These are phyloP conservation scores for Myodes glareolus DNA, from an alignment of 2,113 vertebrate genomes.

Conservation along the genomic window DNA sequence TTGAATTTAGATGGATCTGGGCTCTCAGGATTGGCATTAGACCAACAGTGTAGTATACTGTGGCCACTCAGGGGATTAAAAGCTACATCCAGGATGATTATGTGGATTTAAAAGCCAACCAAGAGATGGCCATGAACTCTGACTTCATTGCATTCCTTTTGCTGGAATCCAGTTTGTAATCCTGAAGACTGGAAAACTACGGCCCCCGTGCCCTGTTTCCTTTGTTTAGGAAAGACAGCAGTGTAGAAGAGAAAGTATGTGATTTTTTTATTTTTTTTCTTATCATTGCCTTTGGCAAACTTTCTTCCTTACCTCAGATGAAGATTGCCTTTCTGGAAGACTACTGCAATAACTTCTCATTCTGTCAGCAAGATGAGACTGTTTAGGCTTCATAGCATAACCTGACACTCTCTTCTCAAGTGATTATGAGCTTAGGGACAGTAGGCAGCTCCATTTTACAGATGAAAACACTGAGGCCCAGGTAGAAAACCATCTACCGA, in stretches of 20 bases:
- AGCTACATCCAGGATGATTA: neutral
- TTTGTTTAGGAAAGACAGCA: neutral
- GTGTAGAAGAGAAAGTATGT: neutral
- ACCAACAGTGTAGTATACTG: neutral
- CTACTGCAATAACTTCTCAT: neutral
- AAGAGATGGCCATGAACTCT: neutral
- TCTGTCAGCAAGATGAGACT: neutral
- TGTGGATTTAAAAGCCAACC: conserved; percentile 54
- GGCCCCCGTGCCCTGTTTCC: neutral
- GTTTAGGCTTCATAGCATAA: neutral
- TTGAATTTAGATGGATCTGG: neutral
- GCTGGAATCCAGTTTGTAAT: conserved; percentile 10
- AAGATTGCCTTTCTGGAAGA: neutral
- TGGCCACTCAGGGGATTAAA: conserved; percentile 21
- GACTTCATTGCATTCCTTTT: neutral
- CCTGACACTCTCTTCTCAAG: neutral
- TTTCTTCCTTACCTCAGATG: neutral
- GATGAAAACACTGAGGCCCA: neutral
- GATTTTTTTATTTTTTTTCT: neutral
- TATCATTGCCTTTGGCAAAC: neutral
- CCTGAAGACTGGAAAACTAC: neutral
- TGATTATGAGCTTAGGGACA: neutral
- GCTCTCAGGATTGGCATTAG: neutral
- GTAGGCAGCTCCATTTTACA: neutral
- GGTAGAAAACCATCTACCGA: neutral